Evolutionary conservation across 1,140 invertebrate genomes (phyloP).

Genomic region (Muscidifurax raptorellus): DNA sequence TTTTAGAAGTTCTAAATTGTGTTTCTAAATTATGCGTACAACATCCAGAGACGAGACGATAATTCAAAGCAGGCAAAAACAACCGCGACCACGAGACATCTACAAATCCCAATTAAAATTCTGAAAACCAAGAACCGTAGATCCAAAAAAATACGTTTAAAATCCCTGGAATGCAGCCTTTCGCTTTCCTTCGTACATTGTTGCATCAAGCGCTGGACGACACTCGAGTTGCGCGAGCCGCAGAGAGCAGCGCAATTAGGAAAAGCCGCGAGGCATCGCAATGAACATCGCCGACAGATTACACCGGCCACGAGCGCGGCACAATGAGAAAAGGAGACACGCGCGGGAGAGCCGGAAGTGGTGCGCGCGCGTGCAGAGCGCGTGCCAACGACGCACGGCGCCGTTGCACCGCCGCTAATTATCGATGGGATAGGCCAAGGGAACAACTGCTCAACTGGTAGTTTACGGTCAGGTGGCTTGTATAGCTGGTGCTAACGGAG

Average conservation of each 20-base stretch:
- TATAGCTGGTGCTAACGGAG: too few species aligned
- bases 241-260: slow-evolving; percentile 6
- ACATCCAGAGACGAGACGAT: too few species aligned
- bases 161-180: slow-evolving; percentile 9
- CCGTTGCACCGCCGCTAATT: slow-evolving; percentile 31
- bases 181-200: background rate
- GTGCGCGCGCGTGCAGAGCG: slow-evolving; percentile 10
- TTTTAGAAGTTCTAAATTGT: too few species aligned
- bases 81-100: background rate
- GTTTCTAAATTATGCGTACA: too few species aligned
- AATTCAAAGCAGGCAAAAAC: too few species aligned
- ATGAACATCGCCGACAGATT: slow-evolving; percentile 32
- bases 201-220: background rate
- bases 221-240: background rate
- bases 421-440: background rate
- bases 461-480: background rate
- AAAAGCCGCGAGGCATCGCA: slow-evolving; percentile 32
- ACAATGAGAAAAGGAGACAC: slow-evolving; percentile 38
- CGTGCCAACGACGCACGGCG: slow-evolving; percentile 27
- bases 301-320: background rate
- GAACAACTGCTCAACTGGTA: background rate
- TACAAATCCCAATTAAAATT: background rate
- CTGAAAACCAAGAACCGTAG: background rate
- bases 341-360: slow-evolving; percentile 33
- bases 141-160: background rate